Base-by-base conservation (phyloP, 2,888 invertebrate genomes). In the Dasysyrphus tricinctus region DNA sequence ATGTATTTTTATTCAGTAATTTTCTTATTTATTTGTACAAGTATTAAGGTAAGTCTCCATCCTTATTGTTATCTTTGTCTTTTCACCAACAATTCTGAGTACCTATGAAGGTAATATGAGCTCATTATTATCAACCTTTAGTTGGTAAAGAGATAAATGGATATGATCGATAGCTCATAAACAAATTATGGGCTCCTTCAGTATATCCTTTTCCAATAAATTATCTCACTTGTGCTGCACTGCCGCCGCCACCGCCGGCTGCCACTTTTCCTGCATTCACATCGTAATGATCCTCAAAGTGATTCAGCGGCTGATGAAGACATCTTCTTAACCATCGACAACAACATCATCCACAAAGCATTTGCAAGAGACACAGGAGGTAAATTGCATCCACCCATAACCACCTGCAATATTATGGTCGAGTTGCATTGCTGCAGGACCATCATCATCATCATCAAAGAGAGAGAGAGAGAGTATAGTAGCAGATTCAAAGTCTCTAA, bases 101-200 rank as follows among this genome's bases (percentile, higher is more conserved):
- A 16, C 14, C 0, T 16, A 44, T 6, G n/a, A 7, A 7, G n/a
- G n/a, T 9, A 44, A 51, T 12, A 24, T 51, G 12, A 29, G 14
- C 24, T 54, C 51, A 54, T 54, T 54, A 54, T 54, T 54, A 54
- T 54, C 7, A 29, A 54, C 29, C 51, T 29, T 12, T 29, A 14
- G 14, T 54, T 12, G 3, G 16, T 16, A 59, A 42, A 37, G 6
- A n/a, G 29, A 63, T n/a, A 63, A 76, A 73, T 77, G 65, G 49
- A 39, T 86, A 67, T 86, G 86, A 86, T 86, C 82, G 78, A 82
- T 78, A 65, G 86, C 11, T 70, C 78, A 79, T 79, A 78, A 86
- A 75, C 81, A 85, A 86, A 86, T 82, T 51, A 57, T 67, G 29
- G 12, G 65, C 82, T 78, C 76, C 82, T 82, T 51, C 85, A 49